A percentile compares a stretch with the other conserved stretches of the same genome.
Conservation (phyloP, 2,797 vertebrate genomes). For the Pseudomugil tenellus region DNA sequence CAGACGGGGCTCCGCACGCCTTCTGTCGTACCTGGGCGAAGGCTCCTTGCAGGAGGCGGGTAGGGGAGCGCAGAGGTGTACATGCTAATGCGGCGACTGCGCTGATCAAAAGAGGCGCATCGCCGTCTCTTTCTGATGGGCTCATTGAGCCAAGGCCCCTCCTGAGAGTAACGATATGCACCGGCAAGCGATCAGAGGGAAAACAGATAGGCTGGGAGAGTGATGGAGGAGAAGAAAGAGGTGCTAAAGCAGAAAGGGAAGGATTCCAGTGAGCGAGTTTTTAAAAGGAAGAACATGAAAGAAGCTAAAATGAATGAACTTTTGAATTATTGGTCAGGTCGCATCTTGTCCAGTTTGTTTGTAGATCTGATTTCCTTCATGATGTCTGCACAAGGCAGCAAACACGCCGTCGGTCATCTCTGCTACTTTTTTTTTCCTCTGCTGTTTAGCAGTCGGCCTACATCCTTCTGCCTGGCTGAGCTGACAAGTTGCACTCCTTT, state of each 20-base stretch:
- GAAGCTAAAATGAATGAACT: not conserved
- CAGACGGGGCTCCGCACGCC: slow-evolving; percentile 30
- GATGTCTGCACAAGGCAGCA: slow-evolving; percentile 21
- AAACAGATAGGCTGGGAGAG: slow-evolving; percentile 16
- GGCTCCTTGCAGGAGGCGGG: slow-evolving; percentile 52
- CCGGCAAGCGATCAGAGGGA: slow-evolving; percentile 54
- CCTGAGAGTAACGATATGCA: slow-evolving; percentile 41
- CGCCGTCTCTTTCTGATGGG: slow-evolving; percentile 54
- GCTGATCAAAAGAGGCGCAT: slow-evolving; percentile 73
- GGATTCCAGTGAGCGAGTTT: slow-evolving; percentile 12
- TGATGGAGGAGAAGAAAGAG: slow-evolving; percentile 34
- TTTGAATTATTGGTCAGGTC: slow-evolving; percentile 16
- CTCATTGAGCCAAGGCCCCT: slow-evolving; percentile 42
- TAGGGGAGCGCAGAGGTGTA: slow-evolving; percentile 48
- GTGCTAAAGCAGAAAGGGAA: slow-evolving; percentile 1
- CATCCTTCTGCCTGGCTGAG: slow-evolving; percentile 79
- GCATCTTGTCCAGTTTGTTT: no score
- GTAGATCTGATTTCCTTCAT: slow-evolving; percentile 10
- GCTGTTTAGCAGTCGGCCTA: slow-evolving; percentile 78
- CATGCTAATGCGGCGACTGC: slow-evolving; percentile 65
- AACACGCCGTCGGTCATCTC: slow-evolving; percentile 50
- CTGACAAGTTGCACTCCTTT: slow-evolving; percentile 62
- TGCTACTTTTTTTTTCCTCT: slow-evolving; percentile 40
- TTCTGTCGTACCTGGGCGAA: slow-evolving; percentile 59
- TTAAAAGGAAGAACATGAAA: slow-evolving; percentile 4